These are phyloP conservation scores for Microplitis manilae DNA, from an alignment of 2,888 invertebrate genomes.

Conservation along the genomic window DNA sequence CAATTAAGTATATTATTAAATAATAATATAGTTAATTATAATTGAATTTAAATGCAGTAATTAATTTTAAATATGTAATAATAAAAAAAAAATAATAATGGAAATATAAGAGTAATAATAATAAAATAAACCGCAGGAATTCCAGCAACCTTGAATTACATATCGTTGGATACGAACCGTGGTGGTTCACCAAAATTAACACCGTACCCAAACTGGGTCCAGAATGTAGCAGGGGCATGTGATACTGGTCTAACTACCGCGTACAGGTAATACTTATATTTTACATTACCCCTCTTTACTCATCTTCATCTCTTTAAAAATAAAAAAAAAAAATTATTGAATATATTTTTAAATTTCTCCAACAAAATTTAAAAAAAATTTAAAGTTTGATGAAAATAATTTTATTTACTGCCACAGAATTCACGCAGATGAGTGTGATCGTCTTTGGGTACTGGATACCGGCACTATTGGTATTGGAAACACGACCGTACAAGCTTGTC, in stretches of 20 bases:
- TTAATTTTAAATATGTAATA: not conserved
- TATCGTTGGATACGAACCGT: constrained; percentile 78
- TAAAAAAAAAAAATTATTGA: constrained; percentile 6
- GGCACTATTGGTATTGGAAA: constrained; percentile 87
- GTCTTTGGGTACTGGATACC: constrained; percentile 88
- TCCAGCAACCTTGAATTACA: constrained; percentile 86
- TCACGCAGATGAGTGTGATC: constrained; percentile 83
- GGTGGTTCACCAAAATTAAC: constrained; percentile 83
- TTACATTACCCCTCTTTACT: not conserved
- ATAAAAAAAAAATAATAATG: not conserved
- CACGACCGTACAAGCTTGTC: constrained; percentile 84
- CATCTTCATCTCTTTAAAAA: too few relatives aligned
- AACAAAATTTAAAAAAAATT: too few relatives aligned
- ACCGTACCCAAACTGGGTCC: constrained; percentile 84
- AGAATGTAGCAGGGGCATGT: constrained; percentile 84
- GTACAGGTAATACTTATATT: constrained; percentile 72
- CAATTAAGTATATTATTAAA: too few relatives aligned
- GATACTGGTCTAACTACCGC: constrained; percentile 83
- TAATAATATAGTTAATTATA: too few relatives aligned
- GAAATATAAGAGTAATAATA: not conserved
- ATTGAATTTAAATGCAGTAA: not conserved
- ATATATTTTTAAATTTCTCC: not conserved
- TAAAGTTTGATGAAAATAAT: not conserved
- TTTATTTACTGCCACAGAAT: constrained; percentile 72
- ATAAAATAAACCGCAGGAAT: constrained; percentile 75